Percentiles rank a stretch among this genome's conserved stretches.
phyloP scores from a whole-genome alignment of 2,797 vertebrate genomes.

The Syngnathus rostellatus region DNA sequence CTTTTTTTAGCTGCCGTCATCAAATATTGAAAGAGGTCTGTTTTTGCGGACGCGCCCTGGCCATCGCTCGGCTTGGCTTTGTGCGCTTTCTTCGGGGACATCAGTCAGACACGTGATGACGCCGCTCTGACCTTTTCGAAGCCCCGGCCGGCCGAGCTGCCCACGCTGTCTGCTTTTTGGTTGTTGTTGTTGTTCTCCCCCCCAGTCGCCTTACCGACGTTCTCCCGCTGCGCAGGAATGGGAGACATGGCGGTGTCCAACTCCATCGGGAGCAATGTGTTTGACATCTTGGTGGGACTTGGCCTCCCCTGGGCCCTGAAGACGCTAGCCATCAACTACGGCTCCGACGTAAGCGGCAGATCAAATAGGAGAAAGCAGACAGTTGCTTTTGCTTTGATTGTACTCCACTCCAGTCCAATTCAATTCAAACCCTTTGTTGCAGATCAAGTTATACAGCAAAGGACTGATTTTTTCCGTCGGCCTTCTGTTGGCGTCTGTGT shows the following conservation, averaged over 20 bases:
- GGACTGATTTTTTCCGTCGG: constrained; percentile 97
- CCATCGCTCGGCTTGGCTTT: not conserved
- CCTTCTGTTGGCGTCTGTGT: constrained; percentile 88
- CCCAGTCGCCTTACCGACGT: not conserved
- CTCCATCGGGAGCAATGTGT: constrained; percentile 95
- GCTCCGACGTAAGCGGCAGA: constrained; percentile 80
- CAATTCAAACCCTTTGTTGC: constrained; percentile 8
- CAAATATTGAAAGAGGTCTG: constrained; percentile 44
- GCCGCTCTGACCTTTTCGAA: not conserved
- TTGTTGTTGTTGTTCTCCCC: no score
- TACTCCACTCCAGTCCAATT: not conserved
- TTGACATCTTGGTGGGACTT: constrained; percentile 91
- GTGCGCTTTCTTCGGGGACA: not conserved
- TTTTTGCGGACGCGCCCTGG: constrained; percentile 11
- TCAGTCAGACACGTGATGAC: not conserved
- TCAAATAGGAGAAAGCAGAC: not conserved
- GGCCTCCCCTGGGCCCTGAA: constrained; percentile 90
- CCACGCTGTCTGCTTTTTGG: not conserved
- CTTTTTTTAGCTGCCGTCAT: constrained; percentile 46
- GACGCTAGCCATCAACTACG: constrained; percentile 87
- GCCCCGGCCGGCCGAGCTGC: not conserved
- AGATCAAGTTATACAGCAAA: constrained; percentile 92
- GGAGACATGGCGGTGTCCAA: constrained; percentile 97
- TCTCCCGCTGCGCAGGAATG: constrained; percentile 71
- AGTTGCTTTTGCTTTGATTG: not conserved